Evolutionary conservation across 2,797 vertebrate genomes (phyloP).

Genomic region (Cryptoblepharus egeriae): DNA sequence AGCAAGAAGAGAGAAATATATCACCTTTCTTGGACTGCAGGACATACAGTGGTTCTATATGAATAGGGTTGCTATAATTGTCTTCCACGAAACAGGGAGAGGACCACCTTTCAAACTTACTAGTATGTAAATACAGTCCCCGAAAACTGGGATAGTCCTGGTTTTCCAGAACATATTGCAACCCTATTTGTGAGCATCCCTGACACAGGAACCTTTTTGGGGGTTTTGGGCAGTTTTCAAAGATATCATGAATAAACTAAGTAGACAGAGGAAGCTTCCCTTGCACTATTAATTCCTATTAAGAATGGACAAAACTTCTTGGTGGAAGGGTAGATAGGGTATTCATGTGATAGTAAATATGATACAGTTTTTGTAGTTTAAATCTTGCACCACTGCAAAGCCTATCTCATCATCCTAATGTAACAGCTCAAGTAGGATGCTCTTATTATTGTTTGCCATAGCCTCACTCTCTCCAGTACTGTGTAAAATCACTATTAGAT

Average conservation of each 20-base stretch:
- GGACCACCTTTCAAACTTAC: too few relatives aligned
- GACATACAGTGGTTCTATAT: too few relatives aligned
- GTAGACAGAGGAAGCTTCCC: constrained; percentile 1
- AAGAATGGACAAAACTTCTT: background rate
- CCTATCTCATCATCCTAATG: background rate
- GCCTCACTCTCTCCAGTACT: background rate
- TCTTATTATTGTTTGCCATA: background rate
- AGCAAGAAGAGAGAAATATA: too few relatives aligned
- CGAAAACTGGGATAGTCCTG: too few relatives aligned
- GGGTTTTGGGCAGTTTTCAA: constrained; percentile 23
- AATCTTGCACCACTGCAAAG: background rate
- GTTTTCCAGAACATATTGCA: too few relatives aligned
- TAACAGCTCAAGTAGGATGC: background rate
- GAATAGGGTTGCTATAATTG: too few relatives aligned
- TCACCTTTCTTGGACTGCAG: too few relatives aligned
- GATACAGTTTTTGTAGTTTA: background rate
- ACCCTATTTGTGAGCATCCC: too few relatives aligned
- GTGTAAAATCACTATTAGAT: background rate
- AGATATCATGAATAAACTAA: constrained; percentile 22
- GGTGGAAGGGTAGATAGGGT: background rate
- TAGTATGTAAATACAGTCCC: too few relatives aligned
- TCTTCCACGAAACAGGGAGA: too few relatives aligned
- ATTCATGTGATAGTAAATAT: background rate
- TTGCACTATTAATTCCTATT: too few relatives aligned
- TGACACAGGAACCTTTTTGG: too few relatives aligned